A percentile compares a stretch with the other conserved stretches of the same genome.
Evolutionary conservation across 2,797 vertebrate genomes (phyloP).

Genomic region (Diplodus puntazzo): DNA sequence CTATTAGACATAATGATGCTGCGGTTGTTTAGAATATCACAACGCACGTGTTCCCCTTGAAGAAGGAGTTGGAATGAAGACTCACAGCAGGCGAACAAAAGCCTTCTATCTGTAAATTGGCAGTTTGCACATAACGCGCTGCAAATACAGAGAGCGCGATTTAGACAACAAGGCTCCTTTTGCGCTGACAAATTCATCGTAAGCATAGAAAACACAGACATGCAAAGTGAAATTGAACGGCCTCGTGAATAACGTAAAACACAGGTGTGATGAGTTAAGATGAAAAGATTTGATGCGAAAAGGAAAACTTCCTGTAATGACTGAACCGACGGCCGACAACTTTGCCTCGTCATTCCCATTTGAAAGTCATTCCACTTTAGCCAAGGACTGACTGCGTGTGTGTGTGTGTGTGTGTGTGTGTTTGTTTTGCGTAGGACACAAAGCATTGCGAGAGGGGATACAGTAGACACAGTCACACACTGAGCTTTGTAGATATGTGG

Average conservation of each 20-base stretch:
- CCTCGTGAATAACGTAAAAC: conserved; percentile 32
- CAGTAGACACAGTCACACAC: conserved; percentile 63
- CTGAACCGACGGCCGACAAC: conserved; percentile 8
- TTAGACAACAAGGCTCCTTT: background rate
- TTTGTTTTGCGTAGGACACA: conserved; percentile 29
- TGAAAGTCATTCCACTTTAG: conserved; percentile 62
- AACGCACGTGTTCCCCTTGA: background rate
- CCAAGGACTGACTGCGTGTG: conserved; percentile 47
- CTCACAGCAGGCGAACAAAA: background rate
- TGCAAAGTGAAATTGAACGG: conserved; percentile 33
- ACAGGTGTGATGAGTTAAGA: conserved; percentile 13
- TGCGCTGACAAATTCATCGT: background rate
- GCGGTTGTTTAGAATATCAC: background rate
- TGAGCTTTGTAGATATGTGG: conserved; percentile 78
- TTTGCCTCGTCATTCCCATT: conserved; percentile 43
- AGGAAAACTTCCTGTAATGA: conserved; percentile 25
- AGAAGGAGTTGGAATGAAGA: background rate
- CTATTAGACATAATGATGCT: conserved; percentile 2
- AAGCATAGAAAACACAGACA: conserved; percentile 6
- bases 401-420: conserved; percentile 28
- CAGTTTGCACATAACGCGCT: background rate
- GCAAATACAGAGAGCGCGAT: background rate
- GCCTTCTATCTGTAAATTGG: background rate
- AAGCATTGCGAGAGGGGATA: conserved; percentile 58
- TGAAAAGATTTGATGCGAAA: background rate